Evolutionary conservation across 2,888 invertebrate genomes (phyloP), one percentile per base, ranked within the genome.

Genomic region (Elmis aenea): DNA sequence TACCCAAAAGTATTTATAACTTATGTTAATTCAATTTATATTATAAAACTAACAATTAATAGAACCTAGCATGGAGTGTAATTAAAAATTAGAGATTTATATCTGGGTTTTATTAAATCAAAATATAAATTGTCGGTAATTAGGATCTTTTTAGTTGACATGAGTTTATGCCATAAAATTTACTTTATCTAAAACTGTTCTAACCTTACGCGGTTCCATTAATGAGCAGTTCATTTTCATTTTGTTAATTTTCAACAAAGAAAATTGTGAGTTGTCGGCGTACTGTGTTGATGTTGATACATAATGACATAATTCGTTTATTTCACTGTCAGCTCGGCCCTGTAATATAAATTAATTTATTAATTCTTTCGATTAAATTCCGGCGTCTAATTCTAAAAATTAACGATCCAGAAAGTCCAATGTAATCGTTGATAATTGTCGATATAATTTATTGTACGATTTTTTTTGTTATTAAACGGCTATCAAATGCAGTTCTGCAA

Each of bases 321-420:
- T n/a, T n/a, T n/a, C n/a, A n/a, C n/a, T n/a, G n/a, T n/a, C n/a
- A n/a, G n/a, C n/a, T n/a, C n/a, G n/a, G n/a, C n/a, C n/a, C n/a
- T n/a, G n/a, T n/a, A n/a, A n/a, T n/a, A n/a, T n/a, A n/a, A 26
- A 33, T 37, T 30, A 36, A 36, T 33, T 37, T 41, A 41, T 36
- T 26, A 30, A 21, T 16, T 41, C 33, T 12, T 33, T 33, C 27
- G 29, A 5, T 11, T 12, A 28, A 28, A 36, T 33, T n/a, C 28
- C 12, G 38, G 44, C 42, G 38, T 14, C 32, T 22, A 31, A 39
- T 42, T 37, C 34, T 33, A 45, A 47, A 48, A 51, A 48, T 48
- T 51, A 51, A 51, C 46, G 51, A 47, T 39, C 46, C 43, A 45
- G 44, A 51, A 51, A 45, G 42, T 40, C 45, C 43, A 45, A 42